Evolutionary conservation across 2,113 vertebrate species (phyloP), one percentile per base, ranked within the genome.

Genomic region (Puntigrus tetrazona): DNA sequence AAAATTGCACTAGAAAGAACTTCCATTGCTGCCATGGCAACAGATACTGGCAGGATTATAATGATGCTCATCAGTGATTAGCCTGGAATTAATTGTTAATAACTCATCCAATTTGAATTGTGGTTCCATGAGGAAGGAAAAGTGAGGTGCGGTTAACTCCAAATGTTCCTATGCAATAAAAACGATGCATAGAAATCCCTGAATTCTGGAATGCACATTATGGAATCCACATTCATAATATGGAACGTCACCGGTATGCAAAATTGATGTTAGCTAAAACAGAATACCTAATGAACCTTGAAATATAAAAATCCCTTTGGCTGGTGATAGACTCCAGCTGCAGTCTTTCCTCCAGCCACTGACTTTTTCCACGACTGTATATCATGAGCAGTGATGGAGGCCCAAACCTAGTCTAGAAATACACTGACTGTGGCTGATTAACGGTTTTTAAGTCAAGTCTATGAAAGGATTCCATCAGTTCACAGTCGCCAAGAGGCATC

Each of bases 11-110:
- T 85, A 57, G 50, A 38, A 85, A 78, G 29, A 63, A 82, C 45
- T 73, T 87, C 61, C 67, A 76, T 87, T 6, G 88, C 85, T 92
- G 84, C 91, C 81, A 92, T 93, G 91, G 91, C 86, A 92, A 93
- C 93, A 76, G 87, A 84, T 86, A 87, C 87, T 90, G 90, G 87
- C 89, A 90, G 90, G 89, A 80, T 91, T 91, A 89, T 88, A 83
- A 86, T 83, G 73, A 89, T 85, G 74, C 82, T 79, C 59, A 78
- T 86, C 84, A 80, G 61, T 52, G 81, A 87, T 52, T 85, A 81
- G 74, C 73, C 91, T 52, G 84, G n/a, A 85, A 91, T 93, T 83
- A 90, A 90, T 93, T 75, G 90, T 91, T 91, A 76, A 92, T 87
- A 78, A 78, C 13, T 70, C 83, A 85, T 89, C 76, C 84, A 87